These are phyloP conservation scores for Plebejus melissa DNA, from an alignment of 2,888 invertebrate species.

Conservation along the genomic window DNA sequence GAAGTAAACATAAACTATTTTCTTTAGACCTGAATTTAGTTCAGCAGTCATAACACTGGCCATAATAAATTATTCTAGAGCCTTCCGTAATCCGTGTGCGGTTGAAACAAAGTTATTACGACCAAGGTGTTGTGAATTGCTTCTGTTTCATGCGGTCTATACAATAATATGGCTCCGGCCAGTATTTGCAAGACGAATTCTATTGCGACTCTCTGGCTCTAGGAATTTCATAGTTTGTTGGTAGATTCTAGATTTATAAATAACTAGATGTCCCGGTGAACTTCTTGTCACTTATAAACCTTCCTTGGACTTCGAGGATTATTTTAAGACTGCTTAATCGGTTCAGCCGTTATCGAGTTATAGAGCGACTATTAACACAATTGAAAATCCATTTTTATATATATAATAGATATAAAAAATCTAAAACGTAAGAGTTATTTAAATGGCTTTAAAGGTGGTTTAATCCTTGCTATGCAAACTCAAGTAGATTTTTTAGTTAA, in stretches of 20 bases:
- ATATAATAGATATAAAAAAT: neutral
- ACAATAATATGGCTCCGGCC: neutral
- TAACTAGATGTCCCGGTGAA: no score
- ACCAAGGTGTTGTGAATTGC: slow-evolving; percentile 21
- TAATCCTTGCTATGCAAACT: no score
- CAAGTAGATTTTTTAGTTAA: no score
- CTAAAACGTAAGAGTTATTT: no score
- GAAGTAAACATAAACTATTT: slow-evolving; percentile 44
- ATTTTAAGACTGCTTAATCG: no score
- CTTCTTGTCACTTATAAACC: no score
- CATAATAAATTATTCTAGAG: slow-evolving; percentile 21
- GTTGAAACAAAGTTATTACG: slow-evolving; percentile 18
- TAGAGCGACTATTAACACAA: no score
- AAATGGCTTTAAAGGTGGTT: no score
- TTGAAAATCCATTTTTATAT: no score
- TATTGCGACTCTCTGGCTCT: neutral
- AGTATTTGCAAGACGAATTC: slow-evolving; percentile 10
- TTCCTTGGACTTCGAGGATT: no score
- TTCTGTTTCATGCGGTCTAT: slow-evolving; percentile 17
- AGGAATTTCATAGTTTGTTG: neutral
- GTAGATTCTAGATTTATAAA: neutral
- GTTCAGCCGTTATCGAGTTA: no score
- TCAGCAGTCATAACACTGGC: slow-evolving; percentile 14
- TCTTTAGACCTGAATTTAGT: slow-evolving; percentile 37
- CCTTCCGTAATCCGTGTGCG: slow-evolving; percentile 22